These are phyloP conservation scores for Chauna torquata DNA, from an alignment of 2,113 vertebrate genomes.

Conservation along the genomic window DNA sequence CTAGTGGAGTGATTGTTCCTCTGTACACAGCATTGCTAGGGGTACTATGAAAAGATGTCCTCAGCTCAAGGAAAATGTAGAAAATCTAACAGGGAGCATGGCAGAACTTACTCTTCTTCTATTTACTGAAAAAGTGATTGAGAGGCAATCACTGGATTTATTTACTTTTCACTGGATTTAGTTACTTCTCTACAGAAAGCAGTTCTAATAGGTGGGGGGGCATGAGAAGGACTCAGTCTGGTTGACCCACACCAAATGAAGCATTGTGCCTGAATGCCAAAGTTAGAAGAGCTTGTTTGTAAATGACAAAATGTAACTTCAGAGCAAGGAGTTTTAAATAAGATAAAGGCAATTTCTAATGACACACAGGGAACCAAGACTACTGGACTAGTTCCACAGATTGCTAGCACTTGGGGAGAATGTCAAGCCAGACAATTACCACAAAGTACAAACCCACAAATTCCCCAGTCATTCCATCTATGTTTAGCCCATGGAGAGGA, in stretches of 20 bases:
- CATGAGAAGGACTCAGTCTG: neutral
- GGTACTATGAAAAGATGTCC: neutral
- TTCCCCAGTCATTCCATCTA: neutral
- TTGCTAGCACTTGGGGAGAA: neutral
- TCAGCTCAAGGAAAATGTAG: neutral
- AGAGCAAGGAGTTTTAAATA: neutral
- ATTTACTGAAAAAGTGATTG: neutral
- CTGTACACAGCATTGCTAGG: neutral
- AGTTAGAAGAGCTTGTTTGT: neutral
- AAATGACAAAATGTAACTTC: neutral
- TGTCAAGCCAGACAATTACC: neutral
- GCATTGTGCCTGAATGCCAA: neutral
- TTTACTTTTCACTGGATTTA: neutral
- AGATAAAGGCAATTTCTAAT: neutral
- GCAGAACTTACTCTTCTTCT: neutral
- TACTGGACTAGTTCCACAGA: neutral
- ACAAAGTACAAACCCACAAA: neutral
- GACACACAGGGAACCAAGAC: neutral
- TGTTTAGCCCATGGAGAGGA: neutral
- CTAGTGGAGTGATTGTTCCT: neutral
- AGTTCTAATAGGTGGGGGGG: neutral
- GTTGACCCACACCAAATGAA: neutral
- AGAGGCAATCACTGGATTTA: neutral
- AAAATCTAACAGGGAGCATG: neutral
- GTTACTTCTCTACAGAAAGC: neutral